Conservation (phyloP, 2,888 invertebrate species). For the Lasioglossum calceatum region DNA sequence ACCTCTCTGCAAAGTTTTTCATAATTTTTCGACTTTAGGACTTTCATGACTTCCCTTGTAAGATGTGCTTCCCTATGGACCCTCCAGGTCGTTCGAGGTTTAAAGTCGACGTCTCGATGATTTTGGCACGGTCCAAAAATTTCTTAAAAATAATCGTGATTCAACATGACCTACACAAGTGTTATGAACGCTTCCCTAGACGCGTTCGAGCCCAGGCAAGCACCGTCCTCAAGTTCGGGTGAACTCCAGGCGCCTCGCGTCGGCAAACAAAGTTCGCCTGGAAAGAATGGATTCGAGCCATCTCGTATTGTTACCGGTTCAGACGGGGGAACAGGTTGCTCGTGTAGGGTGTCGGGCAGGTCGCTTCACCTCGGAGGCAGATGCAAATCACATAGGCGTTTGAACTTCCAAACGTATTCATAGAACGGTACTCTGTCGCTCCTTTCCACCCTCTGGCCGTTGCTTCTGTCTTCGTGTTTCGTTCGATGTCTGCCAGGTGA, state of each 20-base stretch:
- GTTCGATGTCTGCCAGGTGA: slow-evolving; percentile 54
- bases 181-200: too few species aligned
- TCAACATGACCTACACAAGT: not conserved
- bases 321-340: slow-evolving; percentile 2
- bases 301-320: slow-evolving; percentile 9
- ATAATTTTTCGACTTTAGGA: too few species aligned
- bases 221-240: not conserved
- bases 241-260: not conserved
- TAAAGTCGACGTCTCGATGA: not conserved
- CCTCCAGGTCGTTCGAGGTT: too few species aligned
- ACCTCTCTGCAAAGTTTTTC: too few species aligned
- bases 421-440: slow-evolving; percentile 63
- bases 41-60: too few species aligned
- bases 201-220: not conserved
- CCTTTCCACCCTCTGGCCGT: slow-evolving; percentile 46
- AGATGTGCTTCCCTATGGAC: too few species aligned
- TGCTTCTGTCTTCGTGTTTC: slow-evolving; percentile 56
- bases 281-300: not conserved
- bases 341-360: not conserved
- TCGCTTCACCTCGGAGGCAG: slow-evolving; percentile 61
- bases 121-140: not conserved
- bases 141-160: not conserved
- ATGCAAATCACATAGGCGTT: slow-evolving; percentile 75
- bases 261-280: not conserved
- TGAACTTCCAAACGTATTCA: slow-evolving; percentile 78